Percentiles rank a stretch among this genome's conserved stretches.
These are phyloP conservation scores for Platorchestia sp. DNA, from an alignment of 1,140 invertebrate genomes.

Conservation along the genomic window DNA sequence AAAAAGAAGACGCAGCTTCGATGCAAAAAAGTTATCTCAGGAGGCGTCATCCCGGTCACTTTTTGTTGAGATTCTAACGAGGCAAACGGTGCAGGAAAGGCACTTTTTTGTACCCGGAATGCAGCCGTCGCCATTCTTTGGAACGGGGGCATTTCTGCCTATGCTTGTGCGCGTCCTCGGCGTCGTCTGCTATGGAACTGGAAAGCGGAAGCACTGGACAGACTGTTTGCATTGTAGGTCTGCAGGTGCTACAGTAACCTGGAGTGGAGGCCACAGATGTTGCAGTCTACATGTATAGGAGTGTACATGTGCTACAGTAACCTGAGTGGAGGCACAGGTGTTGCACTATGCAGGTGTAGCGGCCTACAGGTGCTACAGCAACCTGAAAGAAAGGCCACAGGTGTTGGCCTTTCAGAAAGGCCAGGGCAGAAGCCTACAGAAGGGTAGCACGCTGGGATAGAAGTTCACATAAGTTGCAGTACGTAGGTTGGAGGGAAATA, in stretches of 20 bases:
- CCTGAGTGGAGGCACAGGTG: no score
- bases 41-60: slow-evolving; percentile 16
- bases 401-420: no score
- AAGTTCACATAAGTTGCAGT: no score
- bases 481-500: no score
- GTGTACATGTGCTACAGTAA: no score
- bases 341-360: no score
- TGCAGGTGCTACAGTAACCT: not conserved
- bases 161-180: not conserved
- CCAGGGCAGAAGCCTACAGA: no score
- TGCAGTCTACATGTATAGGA: no score
- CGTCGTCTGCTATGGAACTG: not conserved
- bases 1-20: slow-evolving; percentile 13
- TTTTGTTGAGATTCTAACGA: slow-evolving; percentile 4
- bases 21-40: slow-evolving; percentile 45
- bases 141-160: not conserved
- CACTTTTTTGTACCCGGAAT: not conserved
- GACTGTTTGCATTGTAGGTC: not conserved
- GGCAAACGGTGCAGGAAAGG: slow-evolving; percentile 4
- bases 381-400: no score
- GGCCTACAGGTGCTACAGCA: no score
- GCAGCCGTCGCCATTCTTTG: not conserved
- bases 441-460: no score
- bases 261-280: no score
- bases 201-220: not conserved